These are phyloP conservation scores for Thinocorus orbignyianus DNA, from an alignment of 2,113 vertebrate species.

Conservation along the genomic window DNA sequence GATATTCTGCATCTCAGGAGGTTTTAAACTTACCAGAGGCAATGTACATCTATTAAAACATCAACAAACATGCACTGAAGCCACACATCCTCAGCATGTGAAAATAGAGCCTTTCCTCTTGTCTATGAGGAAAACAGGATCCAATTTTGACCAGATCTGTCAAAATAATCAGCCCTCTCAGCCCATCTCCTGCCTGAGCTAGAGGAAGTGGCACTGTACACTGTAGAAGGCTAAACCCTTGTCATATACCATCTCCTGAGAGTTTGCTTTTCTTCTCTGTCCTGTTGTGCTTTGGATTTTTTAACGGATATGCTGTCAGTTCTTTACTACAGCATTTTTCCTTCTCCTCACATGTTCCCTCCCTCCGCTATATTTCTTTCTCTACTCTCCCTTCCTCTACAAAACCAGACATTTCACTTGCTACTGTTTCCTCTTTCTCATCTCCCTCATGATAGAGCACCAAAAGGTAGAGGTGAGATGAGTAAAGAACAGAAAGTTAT, in stretches of 20 bases:
- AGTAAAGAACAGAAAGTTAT: background rate
- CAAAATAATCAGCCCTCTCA: background rate
- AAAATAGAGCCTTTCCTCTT: background rate
- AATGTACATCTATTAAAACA: background rate
- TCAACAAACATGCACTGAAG: constrained; percentile 41
- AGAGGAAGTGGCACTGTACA: background rate
- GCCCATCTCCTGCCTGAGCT: background rate
- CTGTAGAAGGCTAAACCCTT: background rate
- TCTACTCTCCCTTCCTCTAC: rapidly evolving
- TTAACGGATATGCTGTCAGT: background rate
- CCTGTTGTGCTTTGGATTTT: background rate
- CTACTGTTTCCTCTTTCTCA: background rate
- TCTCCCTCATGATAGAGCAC: background rate
- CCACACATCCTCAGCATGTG: background rate
- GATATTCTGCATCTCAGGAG: background rate
- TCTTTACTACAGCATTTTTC: background rate
- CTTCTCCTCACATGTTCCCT: background rate
- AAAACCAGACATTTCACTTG: background rate
- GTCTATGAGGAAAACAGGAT: background rate
- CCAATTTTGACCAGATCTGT: background rate
- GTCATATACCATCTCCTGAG: background rate
- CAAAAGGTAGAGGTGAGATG: background rate
- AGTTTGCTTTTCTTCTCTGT: background rate
- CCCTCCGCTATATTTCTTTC: background rate
- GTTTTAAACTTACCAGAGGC: constrained; percentile 64